A percentile compares a stretch with the other conserved stretches of the same genome.
phyloP scores from a whole-genome alignment of 2,113 vertebrate genomes.

The Puma concolor region DNA sequence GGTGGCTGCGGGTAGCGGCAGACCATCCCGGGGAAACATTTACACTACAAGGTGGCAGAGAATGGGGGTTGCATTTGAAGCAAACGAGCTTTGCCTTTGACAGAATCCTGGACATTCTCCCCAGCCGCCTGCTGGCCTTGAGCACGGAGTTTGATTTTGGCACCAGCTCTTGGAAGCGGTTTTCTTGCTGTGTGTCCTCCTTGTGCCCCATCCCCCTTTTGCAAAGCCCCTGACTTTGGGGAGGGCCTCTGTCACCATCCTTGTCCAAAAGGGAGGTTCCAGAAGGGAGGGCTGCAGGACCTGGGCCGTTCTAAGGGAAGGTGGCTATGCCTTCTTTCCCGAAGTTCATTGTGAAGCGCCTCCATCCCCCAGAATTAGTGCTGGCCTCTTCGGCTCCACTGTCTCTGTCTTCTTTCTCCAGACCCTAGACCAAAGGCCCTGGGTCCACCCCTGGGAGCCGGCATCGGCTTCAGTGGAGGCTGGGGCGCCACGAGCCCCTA shows the following conservation, averaged over 20 bases:
- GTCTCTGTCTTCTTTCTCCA: not conserved
- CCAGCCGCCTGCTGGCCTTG: not conserved
- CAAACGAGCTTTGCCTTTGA: slow-evolving; percentile 40
- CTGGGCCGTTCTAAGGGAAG: not conserved
- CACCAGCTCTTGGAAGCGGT: not conserved
- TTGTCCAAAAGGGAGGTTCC: not conserved
- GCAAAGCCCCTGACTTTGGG: not conserved
- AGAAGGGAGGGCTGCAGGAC: not conserved
- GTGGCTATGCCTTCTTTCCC: not conserved
- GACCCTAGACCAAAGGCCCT: not conserved
- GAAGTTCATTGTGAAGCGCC: slow-evolving; percentile 61
- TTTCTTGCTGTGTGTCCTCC: not conserved
- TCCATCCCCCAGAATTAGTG: not conserved
- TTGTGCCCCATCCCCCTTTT: not conserved
- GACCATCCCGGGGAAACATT: not conserved
- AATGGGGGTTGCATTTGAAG: not conserved
- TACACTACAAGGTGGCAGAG: not conserved
- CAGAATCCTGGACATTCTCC: slow-evolving; percentile 22
- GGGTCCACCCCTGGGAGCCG: not conserved
- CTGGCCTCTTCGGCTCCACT: not conserved
- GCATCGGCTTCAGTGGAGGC: not conserved
- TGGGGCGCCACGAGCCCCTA: not conserved
- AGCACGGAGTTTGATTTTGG: not conserved
- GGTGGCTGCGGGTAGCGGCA: not conserved
- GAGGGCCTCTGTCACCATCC: not conserved